Evolutionary conservation across 2,888 invertebrate genomes (phyloP).

Genomic region (Amiota communis): DNA sequence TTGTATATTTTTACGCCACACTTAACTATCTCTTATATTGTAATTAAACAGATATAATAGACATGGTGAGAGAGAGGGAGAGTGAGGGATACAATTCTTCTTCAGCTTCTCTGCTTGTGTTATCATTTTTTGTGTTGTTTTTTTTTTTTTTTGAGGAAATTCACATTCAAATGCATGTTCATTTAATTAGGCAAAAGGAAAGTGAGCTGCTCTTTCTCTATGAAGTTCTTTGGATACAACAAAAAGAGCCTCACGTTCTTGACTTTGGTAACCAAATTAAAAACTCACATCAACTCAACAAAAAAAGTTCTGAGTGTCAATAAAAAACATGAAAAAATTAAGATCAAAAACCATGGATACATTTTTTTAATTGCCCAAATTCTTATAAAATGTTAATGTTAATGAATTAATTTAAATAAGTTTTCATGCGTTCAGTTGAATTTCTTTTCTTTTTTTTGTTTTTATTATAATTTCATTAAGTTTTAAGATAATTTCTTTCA

Average conservation of each 20-base stretch:
- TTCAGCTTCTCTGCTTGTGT: slow-evolving; percentile 2
- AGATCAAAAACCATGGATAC: neutral
- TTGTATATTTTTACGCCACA: slow-evolving; percentile 2
- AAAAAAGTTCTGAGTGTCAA: slow-evolving; percentile 13
- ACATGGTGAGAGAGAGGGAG: too few species aligned
- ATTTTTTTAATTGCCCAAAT: slow-evolving; percentile 18
- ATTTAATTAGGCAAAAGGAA: slow-evolving; percentile 34
- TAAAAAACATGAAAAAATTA: slow-evolving; percentile 9
- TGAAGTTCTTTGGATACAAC: too few species aligned
- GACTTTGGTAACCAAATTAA: slow-evolving; percentile 1
- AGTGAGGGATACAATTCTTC: too few species aligned
- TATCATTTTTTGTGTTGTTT: neutral
- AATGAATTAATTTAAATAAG: slow-evolving; percentile 29
- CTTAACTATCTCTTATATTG: slow-evolving; percentile 26
- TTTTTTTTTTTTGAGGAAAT: slow-evolving; percentile 35
- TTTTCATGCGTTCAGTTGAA: slow-evolving; percentile 2
- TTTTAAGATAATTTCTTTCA: slow-evolving; percentile 8
- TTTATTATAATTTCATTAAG: slow-evolving; percentile 9
- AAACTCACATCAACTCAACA: neutral
- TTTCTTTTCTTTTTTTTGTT: neutral
- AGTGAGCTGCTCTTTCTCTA: neutral
- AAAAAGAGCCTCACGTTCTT: neutral
- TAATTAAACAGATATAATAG: slow-evolving; percentile 27
- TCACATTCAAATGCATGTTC: slow-evolving; percentile 36
- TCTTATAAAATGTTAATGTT: slow-evolving; percentile 13